Percentiles rank a stretch among this genome's conserved stretches.
These are phyloP conservation scores for Petrocephalus sullivani DNA, from an alignment of 2,797 vertebrate species.

Conservation along the genomic window DNA sequence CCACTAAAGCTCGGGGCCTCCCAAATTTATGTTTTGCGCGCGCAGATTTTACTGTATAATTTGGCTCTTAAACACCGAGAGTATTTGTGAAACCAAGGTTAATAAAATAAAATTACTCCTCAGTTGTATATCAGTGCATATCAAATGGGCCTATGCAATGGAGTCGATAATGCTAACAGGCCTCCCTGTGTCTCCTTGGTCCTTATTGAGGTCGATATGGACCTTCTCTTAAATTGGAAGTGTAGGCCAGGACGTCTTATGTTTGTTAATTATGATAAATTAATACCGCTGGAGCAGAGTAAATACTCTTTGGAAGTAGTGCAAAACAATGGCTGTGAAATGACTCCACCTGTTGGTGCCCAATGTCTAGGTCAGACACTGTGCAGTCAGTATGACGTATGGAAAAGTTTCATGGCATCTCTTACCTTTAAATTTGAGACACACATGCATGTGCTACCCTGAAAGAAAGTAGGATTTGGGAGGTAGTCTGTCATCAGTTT, in stretches of 20 bases:
- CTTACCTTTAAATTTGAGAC: neutral
- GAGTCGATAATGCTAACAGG: neutral
- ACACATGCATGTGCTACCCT: neutral
- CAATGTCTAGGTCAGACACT: conserved; percentile 33
- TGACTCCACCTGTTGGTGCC: conserved; percentile 71
- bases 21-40: neutral
- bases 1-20: neutral
- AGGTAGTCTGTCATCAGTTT: neutral
- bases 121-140: neutral
- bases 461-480: neutral
- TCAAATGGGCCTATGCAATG: neutral
- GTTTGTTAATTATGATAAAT: conserved; percentile 6
- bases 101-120: neutral
- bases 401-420: neutral
- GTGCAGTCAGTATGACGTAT: neutral
- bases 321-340: conserved; percentile 56
- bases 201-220: neutral
- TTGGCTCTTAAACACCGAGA: neutral
- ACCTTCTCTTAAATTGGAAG: neutral
- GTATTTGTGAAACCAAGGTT: neutral
- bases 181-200: neutral
- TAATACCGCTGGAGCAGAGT: neutral
- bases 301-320: conserved; percentile 30
- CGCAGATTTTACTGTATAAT: neutral
- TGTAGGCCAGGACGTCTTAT: neutral